Conservation (phyloP, 2,113 vertebrate species). For the Pelecanus crispus region DNA sequence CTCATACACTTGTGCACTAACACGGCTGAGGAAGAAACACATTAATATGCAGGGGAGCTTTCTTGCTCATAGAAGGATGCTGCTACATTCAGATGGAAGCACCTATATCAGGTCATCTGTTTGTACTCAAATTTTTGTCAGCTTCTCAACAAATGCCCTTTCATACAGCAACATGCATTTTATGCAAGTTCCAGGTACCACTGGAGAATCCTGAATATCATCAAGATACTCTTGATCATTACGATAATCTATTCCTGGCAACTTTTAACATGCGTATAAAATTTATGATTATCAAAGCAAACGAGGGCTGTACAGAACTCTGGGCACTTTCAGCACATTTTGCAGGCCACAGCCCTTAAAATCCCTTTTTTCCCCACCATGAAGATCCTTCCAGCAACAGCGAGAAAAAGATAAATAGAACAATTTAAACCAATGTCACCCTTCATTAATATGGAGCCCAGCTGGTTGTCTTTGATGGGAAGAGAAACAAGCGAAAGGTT, state of each 20-base stretch:
- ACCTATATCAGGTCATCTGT: not conserved
- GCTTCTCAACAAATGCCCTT: not conserved
- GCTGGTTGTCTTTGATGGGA: not conserved
- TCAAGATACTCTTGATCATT: not conserved
- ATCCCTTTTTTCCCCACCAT: not conserved
- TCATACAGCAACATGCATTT: not conserved
- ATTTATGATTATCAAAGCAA: not conserved
- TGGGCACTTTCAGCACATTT: not conserved
- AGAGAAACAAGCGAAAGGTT: not conserved
- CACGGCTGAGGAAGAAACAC: not conserved
- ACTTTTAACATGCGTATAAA: not conserved
- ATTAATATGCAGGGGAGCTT: not conserved
- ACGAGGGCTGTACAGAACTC: not conserved
- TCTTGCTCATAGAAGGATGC: not conserved
- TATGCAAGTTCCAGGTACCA: not conserved
- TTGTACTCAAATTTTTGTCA: not conserved
- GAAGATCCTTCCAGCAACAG: not conserved
- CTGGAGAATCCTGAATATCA: not conserved
- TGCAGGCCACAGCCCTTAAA: not conserved
- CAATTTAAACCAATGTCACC: not conserved
- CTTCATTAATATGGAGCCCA: not conserved
- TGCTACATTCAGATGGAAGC: not conserved
- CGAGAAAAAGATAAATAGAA: not conserved
- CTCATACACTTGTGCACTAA: no score
- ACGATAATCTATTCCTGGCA: not conserved